Evolutionary conservation across 2,888 invertebrate genomes (phyloP), one percentile per base, ranked within the genome.

Genomic region (Platynereis dumerilii): DNA sequence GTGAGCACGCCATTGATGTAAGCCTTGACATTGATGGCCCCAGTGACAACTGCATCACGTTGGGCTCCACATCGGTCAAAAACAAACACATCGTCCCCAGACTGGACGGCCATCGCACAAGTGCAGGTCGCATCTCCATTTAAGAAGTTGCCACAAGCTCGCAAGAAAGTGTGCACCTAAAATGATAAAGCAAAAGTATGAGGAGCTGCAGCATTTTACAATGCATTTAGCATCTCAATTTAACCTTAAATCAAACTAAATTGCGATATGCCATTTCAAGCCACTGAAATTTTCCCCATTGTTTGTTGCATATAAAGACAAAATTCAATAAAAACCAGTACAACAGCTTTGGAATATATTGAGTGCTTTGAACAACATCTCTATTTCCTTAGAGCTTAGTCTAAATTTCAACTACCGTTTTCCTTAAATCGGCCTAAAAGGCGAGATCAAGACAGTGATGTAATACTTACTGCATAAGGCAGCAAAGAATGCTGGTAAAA

Each of bases 401-500:
- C n/a, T n/a, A n/a, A n/a, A n/a, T n/a, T n/a, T n/a, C n/a, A n/a
- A n/a, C n/a, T n/a, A n/a, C n/a, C n/a, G n/a, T n/a, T n/a, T n/a
- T n/a, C n/a, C n/a, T n/a, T n/a, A n/a, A n/a, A n/a, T n/a, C n/a
- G n/a, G n/a, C n/a, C n/a, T n/a, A n/a, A n/a, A 34, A 7, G 34
- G 12, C 34, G 5, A 34, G 5, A 5, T 7, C 34, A 34, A 7
- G 12, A 12, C 34, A 34, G 34, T 7, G 12, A 34, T 34, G 34
- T 34, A 34, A 12, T 34, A 34, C 34, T 69, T 72, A 80, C 80
- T 73, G 74, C 77, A 68, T 75, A 76, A 45, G 77, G 76, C 20
- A 74, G 67, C 17, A 67, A 68, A 34, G 60, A 67, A 69, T 80
- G 77, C 62, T 73, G 72, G 68, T 76, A 78, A 12, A 76, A 59